Evolutionary conservation across 2,888 invertebrate species (phyloP).

Genomic region (Sycophila texana): DNA sequence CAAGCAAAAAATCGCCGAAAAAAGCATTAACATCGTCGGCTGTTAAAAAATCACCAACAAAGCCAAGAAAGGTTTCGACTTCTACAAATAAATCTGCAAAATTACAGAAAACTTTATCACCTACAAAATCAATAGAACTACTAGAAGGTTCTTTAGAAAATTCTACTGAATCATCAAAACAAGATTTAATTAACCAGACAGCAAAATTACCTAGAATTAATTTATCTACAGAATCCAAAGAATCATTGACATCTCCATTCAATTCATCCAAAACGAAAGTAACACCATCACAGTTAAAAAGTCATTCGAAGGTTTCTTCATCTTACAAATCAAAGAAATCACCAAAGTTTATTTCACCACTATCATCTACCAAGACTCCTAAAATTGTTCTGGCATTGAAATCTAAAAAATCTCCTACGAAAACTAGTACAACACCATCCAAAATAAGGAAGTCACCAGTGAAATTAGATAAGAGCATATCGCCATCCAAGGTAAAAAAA

Average conservation of each 20-base stretch:
- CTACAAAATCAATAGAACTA: neutral
- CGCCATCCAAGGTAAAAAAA: constrained; percentile 13
- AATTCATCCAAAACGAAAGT: constrained; percentile 1
- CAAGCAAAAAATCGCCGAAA: constrained; percentile 52
- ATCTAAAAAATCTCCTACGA: constrained; percentile 16
- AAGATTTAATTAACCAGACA: neutral
- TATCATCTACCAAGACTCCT: constrained; percentile 34
- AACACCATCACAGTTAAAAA: no score
- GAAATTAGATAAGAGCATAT: constrained; percentile 3
- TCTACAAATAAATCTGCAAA: constrained; percentile 14
- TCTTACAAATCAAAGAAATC: constrained; percentile 21
- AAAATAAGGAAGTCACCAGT: constrained; percentile 26
- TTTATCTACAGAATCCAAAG: neutral
- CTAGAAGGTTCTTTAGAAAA: neutral
- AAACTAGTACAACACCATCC: constrained; percentile 24
- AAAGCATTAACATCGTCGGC: neutral
- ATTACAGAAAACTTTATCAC: neutral
- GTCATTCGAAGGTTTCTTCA: neutral
- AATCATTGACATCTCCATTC: neutral
- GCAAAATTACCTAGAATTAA: neutral
- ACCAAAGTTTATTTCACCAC: constrained; percentile 14
- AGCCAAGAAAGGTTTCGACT: constrained; percentile 1
- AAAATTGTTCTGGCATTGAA: neutral
- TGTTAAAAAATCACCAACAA: constrained; percentile 12
- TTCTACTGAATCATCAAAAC: neutral